phyloP scores from a whole-genome alignment of 2,113 vertebrate genomes.

The Solea solea region DNA sequence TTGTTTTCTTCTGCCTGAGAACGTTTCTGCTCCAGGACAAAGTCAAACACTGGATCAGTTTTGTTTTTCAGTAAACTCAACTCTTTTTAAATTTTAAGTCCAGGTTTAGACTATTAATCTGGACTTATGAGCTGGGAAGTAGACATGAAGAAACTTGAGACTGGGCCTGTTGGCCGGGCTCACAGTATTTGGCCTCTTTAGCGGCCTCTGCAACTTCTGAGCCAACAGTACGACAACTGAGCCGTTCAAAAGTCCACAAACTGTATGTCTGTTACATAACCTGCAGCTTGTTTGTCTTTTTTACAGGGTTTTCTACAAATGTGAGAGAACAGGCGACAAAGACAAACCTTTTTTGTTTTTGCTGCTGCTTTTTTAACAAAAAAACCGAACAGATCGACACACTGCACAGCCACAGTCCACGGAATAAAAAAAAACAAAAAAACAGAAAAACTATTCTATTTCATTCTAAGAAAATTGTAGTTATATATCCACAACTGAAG shows the following conservation, averaged over 20 bases:
- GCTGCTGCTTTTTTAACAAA: too few species aligned
- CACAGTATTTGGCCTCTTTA: background rate
- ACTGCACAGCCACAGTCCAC: too few species aligned
- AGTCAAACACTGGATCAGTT: background rate
- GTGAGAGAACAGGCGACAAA: background rate
- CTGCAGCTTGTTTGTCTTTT: background rate
- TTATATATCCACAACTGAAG: too few species aligned
- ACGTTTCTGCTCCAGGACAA: background rate
- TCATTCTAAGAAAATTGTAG: too few species aligned
- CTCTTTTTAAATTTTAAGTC: background rate
- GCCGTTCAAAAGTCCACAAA: constrained; percentile 30
- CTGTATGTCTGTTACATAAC: constrained; percentile 28
- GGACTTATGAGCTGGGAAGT: background rate
- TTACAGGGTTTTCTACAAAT: background rate
- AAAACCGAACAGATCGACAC: too few species aligned
- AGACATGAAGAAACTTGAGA: background rate
- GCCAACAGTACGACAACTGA: background rate
- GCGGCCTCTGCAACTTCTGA: background rate
- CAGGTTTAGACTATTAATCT: background rate
- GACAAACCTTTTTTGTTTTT: too few species aligned
- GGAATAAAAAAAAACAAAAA: too few species aligned
- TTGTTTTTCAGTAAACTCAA: background rate
- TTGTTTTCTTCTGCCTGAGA: too few species aligned
- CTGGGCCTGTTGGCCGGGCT: background rate
- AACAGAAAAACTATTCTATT: too few species aligned